Evolutionary conservation across 2,797 vertebrate genomes (phyloP), one percentile per base, ranked within the genome.

Genomic region (Margarornis squamiger): DNA sequence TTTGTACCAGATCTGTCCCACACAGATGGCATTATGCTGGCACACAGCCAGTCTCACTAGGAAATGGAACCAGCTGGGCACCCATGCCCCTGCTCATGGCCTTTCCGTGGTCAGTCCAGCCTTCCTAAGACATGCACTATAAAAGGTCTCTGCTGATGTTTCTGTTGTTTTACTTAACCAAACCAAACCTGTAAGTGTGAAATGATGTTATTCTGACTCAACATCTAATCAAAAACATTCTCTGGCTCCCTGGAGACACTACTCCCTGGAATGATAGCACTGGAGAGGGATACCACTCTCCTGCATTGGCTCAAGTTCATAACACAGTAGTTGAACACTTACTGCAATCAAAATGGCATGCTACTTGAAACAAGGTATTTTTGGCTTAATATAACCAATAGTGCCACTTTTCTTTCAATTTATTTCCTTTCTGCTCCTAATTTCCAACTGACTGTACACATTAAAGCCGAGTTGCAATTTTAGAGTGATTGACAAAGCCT

Each of bases 1-100:
- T 51, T 68, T 10, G 19, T 32, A 24, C 10, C 3, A n/a, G 30
- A 7, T 27, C 65, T 23, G 30, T 49, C 61, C 27, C 20, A 45
- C 43, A 21, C 6, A 0, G 0, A 0, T 3, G 3, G 51, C 70
- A 9, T 17, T 22, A 55, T 3, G 0, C n/a, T 65, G 65, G 41
- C 38, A 38, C 7, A 4, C 23, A 23, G 23, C 45, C 58, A 38
- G 6, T n/a, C 71, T 49, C 36, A 1, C 58, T 6, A 7, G 39
- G 63, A 41, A 32, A 11, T 6, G 41, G 68, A 61, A 39, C 4
- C 27, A 49, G 61, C 38, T 86, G 52, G 34, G 30, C 38, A 54
- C 14, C 43, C 1, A 1, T 20, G 12, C 2, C 30, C 10, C 29
- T 14, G 30, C 0, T 7, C 20, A 9, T 5, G 15, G 32, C 29